These are phyloP conservation scores for Sminthopsis crassicaudata DNA, from an alignment of 2,113 vertebrate genomes.

Conservation along the genomic window DNA sequence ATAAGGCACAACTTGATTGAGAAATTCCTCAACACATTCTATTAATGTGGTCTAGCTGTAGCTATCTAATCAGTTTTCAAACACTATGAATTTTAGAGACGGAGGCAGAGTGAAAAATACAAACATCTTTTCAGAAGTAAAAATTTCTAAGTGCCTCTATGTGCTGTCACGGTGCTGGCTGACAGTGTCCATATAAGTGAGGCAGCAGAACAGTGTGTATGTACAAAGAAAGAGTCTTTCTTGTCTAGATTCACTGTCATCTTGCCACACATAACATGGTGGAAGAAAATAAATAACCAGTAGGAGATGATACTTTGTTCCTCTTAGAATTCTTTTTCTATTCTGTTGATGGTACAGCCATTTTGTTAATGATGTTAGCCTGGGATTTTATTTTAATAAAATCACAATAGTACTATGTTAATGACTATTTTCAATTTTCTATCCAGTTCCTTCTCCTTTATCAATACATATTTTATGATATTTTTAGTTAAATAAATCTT, in stretches of 20 bases:
- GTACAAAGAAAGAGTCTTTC: no score
- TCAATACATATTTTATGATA: neutral
- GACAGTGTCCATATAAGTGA: neutral
- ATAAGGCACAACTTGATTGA: neutral
- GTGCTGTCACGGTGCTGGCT: neutral
- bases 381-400: conserved; percentile 1
- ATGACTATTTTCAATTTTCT: conserved; percentile 1
- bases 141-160: neutral
- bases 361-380: conserved; percentile 14
- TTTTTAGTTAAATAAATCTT: conserved; percentile 60
- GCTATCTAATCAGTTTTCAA: neutral
- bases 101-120: neutral
- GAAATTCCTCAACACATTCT: neutral
- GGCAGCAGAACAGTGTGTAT: neutral
- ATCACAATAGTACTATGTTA: neutral
- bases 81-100: no score
- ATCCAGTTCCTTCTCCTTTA: conserved; percentile 10
- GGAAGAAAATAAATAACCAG: fast-evolving
- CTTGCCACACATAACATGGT: neutral
- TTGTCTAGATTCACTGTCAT: fast-evolving
- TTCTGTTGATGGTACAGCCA: neutral
- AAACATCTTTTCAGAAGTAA: neutral
- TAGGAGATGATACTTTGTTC: fast-evolving
- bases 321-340: neutral
- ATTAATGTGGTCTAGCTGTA: neutral